These are phyloP conservation scores for Micropoecilia bifurca DNA, from an alignment of 2,797 vertebrate species.

Conservation along the genomic window DNA sequence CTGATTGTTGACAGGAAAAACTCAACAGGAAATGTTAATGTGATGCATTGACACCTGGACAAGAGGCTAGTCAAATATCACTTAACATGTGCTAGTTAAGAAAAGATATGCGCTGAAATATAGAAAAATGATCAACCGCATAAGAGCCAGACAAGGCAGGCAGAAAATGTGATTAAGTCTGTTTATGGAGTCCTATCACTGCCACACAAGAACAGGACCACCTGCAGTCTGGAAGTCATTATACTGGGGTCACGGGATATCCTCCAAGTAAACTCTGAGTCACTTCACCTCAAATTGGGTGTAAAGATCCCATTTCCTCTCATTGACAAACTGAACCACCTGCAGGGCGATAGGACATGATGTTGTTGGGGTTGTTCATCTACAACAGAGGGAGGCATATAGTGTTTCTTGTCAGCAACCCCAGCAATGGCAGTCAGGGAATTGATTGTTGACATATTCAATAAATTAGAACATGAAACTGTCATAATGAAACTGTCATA, in stretches of 20 bases:
- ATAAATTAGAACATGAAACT: background rate
- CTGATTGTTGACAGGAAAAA: background rate
- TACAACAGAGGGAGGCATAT: slow-evolving; percentile 16
- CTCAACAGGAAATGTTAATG: background rate
- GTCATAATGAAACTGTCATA: background rate
- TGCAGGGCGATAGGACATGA: slow-evolving; percentile 88
- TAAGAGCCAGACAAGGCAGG: slow-evolving; percentile 1
- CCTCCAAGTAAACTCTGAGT: slow-evolving; percentile 95
- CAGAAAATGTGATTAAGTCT: slow-evolving; percentile 79
- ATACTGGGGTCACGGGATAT: slow-evolving; percentile 92
- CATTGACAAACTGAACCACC: slow-evolving; percentile 96
- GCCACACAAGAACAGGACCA: slow-evolving; percentile 87
- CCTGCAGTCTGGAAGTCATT: slow-evolving; percentile 98
- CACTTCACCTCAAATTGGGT: slow-evolving; percentile 99
- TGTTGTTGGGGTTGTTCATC: slow-evolving; percentile 53
- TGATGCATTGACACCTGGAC: background rate
- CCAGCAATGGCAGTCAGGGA: slow-evolving; percentile 4
- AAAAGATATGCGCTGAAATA: background rate
- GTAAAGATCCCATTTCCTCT: slow-evolving; percentile 99
- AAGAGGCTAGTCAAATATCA: background rate
- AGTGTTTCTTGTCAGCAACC: slow-evolving; percentile 6
- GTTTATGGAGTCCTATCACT: slow-evolving; percentile 85
- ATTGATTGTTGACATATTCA: background rate
- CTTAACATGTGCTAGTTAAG: background rate
- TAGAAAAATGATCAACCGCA: slow-evolving; percentile 8